Conservation (phyloP, 2,888 invertebrate genomes). For the Caenorhabditis macrosperma region DNA sequence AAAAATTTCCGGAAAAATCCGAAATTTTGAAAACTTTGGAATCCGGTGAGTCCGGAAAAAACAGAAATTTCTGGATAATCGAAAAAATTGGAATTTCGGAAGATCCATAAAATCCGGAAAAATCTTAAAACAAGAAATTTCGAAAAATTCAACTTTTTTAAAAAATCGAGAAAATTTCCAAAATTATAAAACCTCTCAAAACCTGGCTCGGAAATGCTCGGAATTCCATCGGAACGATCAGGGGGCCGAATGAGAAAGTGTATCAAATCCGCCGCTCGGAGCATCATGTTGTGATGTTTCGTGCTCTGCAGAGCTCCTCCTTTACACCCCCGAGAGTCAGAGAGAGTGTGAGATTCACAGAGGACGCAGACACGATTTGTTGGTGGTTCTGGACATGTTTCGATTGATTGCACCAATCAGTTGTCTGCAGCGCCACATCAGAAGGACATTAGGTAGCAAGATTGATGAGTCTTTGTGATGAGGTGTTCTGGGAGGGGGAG, state of each 20-base stretch:
- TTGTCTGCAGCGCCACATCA: slow-evolving; percentile 4
- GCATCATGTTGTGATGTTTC: slow-evolving; percentile 53
- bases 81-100: too few species aligned
- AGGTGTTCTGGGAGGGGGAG: not conserved
- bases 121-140: too few species aligned
- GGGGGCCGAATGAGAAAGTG: too few species aligned
- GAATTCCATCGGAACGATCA: slow-evolving; percentile 1
- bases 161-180: too few species aligned
- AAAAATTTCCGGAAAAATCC: too few species aligned
- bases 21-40: too few species aligned
- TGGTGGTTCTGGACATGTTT: slow-evolving; percentile 39
- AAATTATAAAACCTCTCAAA: too few species aligned
- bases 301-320: slow-evolving; percentile 21
- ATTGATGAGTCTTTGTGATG: not conserved
- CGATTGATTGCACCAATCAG: slow-evolving; percentile 52
- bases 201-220: too few species aligned
- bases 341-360: not conserved
- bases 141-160: too few species aligned
- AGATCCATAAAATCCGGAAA: too few species aligned
- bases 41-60: too few species aligned
- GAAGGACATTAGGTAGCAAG: not conserved
- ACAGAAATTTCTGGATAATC: too few species aligned
- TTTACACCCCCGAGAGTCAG: slow-evolving; percentile 15
- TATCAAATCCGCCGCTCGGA: not conserved
- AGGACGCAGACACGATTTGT: slow-evolving; percentile 10